A percentile compares a stretch with the other conserved stretches of the same genome.
Evolutionary conservation across 2,797 vertebrate genomes (phyloP).

Genomic region (Denticeps clupeoides): DNA sequence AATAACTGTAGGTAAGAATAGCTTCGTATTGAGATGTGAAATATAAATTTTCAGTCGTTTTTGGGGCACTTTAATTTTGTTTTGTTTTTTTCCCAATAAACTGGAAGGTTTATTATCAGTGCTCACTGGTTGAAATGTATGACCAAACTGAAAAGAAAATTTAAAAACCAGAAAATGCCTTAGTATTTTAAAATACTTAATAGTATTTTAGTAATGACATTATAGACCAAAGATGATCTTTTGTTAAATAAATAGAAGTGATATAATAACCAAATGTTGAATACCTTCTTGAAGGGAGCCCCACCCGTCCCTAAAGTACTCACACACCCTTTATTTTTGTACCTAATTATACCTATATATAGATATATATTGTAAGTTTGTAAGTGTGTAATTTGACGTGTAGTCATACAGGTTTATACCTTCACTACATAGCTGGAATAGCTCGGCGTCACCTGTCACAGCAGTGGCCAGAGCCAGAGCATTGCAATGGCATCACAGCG

Average conservation of each 20-base stretch:
- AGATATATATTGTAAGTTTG: background rate
- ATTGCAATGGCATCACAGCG: no score
- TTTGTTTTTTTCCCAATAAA: constrained; percentile 25
- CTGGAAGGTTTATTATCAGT: constrained; percentile 33
- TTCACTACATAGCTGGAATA: no score
- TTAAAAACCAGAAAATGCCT: constrained; percentile 13
- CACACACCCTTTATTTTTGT: constrained; percentile 1
- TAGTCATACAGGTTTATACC: background rate
- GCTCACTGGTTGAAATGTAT: constrained; percentile 23
- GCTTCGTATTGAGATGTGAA: constrained; percentile 6
- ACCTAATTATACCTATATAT: constrained; percentile 1
- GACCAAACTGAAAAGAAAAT: constrained; percentile 12
- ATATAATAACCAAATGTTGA: constrained; percentile 15
- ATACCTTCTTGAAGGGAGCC: constrained; percentile 19
- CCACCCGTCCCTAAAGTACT: constrained; percentile 39
- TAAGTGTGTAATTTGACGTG: background rate
- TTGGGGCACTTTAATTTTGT: constrained; percentile 45
- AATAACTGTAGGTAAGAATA: no score
- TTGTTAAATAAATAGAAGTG: constrained; percentile 10
- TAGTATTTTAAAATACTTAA: no score
- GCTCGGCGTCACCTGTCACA: no score
- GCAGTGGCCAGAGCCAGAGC: no score
- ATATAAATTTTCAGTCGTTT: constrained; percentile 25
- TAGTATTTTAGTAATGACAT: constrained; percentile 9
- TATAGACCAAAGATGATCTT: constrained; percentile 13